Percentiles rank a stretch among this genome's conserved stretches.
phyloP scores from a whole-genome alignment of 2,113 vertebrate species.

The Nicator chloris region DNA sequence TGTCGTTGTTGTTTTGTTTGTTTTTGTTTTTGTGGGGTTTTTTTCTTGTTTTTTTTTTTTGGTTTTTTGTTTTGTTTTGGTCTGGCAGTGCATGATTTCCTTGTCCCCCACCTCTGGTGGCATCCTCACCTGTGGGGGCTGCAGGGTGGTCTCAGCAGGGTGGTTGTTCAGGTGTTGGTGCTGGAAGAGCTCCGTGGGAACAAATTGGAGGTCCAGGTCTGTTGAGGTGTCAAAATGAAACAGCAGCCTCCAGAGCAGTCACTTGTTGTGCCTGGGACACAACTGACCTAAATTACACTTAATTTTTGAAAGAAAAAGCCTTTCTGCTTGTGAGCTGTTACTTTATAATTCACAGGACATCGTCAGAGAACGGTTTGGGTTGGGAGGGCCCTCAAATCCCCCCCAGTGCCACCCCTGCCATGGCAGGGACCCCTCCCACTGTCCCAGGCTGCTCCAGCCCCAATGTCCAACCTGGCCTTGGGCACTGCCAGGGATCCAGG shows the following conservation, averaged over 20 bases:
- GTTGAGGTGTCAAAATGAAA: background rate
- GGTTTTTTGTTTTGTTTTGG: no score
- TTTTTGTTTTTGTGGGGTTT: no score
- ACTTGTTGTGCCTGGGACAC: background rate
- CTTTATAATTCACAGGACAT: background rate
- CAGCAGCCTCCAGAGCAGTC: background rate
- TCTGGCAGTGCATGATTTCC: rapidly evolving
- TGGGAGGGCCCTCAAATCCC: rapidly evolving
- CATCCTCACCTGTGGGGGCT: background rate
- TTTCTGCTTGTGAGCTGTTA: background rate
- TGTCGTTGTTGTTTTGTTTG: no score
- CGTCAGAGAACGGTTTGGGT: background rate
- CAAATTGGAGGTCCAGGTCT: background rate
- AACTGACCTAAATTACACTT: background rate
- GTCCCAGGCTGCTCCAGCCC: background rate
- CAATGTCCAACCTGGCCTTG: background rate
- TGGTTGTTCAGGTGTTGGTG: background rate
- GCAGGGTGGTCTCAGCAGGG: background rate
- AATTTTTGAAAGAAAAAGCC: background rate
- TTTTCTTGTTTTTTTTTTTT: no score
- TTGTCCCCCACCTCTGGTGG: background rate
- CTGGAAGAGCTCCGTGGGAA: background rate
- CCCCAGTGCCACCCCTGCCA: rapidly evolving
- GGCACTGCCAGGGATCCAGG: background rate
- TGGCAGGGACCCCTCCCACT: background rate